These are phyloP conservation scores for Peromyscus californicus DNA, from an alignment of 2,113 vertebrate species.

Conservation along the genomic window DNA sequence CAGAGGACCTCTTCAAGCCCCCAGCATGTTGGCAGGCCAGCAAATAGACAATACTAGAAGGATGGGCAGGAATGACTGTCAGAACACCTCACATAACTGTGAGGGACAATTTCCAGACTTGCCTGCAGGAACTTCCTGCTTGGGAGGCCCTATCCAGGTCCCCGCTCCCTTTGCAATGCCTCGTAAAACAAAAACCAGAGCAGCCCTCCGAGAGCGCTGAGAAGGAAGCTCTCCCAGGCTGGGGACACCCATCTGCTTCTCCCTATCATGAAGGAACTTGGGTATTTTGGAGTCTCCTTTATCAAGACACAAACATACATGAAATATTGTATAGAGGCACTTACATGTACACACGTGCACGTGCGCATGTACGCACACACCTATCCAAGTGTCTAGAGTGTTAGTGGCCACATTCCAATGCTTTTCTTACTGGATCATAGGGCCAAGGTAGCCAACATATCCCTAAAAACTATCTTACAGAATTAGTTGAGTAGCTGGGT, in stretches of 20 bases:
- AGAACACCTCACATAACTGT: not conserved
- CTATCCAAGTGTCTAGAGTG: too few species aligned
- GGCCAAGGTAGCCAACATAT: rapidly evolving
- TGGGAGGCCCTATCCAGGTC: not conserved
- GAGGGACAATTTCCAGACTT: not conserved
- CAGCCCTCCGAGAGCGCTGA: too few species aligned
- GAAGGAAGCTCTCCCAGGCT: not conserved
- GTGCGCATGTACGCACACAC: too few species aligned
- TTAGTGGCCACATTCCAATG: not conserved
- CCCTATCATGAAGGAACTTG: not conserved
- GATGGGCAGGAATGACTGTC: not conserved
- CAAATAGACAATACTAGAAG: not conserved
- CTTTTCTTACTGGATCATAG: rapidly evolving
- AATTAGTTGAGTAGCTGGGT: rapidly evolving
- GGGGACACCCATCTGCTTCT: not conserved
- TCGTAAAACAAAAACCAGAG: not conserved
- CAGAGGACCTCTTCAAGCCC: not conserved
- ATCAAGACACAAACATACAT: not conserved
- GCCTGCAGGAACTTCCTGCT: not conserved
- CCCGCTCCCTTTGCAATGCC: not conserved
- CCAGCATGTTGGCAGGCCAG: not conserved
- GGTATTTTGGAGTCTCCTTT: not conserved
- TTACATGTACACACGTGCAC: too few species aligned
- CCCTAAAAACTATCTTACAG: rapidly evolving
- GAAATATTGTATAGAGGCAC: not conserved